Percentiles rank a stretch among this genome's conserved stretches.
Conservation (phyloP, 2,113 vertebrate species). For the Bufo gargarizans region DNA sequence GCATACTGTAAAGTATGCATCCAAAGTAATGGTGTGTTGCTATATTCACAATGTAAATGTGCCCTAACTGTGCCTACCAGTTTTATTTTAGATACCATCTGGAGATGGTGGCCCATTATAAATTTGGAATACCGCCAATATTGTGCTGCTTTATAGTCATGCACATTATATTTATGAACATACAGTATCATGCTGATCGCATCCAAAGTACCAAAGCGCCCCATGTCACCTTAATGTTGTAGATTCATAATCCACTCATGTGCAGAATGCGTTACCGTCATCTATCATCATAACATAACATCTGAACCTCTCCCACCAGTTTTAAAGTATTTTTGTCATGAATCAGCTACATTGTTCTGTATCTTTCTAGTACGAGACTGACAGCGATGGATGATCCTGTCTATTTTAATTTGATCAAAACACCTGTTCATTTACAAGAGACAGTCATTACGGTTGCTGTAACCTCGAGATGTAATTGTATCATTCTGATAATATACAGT, state of each 20-base stretch:
- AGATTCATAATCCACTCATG: constrained; percentile 12
- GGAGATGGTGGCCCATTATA: background rate
- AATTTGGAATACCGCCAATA: background rate
- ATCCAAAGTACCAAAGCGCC: background rate
- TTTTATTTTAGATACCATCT: background rate
- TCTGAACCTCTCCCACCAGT: constrained; percentile 21
- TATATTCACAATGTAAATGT: background rate
- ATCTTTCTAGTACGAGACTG: background rate
- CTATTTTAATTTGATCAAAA: constrained; percentile 16
- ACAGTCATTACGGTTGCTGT: background rate
- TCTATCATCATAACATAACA: background rate
- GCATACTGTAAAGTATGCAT: background rate
- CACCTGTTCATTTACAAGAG: constrained; percentile 12
- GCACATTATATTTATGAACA: background rate
- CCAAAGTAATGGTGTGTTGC: background rate
- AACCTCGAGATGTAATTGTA: constrained; percentile 17
- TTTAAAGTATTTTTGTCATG: background rate
- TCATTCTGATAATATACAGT: background rate
- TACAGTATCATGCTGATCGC: background rate
- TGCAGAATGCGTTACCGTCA: background rate
- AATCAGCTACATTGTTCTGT: background rate
- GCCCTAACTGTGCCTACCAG: background rate
- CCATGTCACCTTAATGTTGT: constrained; percentile 8
- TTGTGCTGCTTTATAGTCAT: background rate
- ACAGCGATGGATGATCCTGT: constrained; percentile 22